phyloP scores from a whole-genome alignment of 2,797 vertebrate genomes.

The Sebastolobus alascanus region DNA sequence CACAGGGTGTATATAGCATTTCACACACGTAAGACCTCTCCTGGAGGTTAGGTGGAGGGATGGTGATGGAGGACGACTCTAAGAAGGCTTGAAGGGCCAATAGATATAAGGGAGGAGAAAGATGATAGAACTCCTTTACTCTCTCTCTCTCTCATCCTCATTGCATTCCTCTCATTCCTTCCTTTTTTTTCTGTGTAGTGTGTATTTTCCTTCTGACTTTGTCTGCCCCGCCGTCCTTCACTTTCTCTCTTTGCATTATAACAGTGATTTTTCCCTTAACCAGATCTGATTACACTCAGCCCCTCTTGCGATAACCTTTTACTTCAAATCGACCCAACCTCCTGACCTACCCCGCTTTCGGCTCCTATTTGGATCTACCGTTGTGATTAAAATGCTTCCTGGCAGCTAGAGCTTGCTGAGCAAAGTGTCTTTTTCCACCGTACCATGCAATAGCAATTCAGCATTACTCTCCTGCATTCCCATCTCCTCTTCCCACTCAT shows the following conservation, averaged over 20 bases:
- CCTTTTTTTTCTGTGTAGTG: neutral
- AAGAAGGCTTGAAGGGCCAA: slow-evolving; percentile 39
- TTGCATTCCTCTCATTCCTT: neutral
- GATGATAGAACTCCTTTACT: slow-evolving; percentile 17
- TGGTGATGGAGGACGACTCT: slow-evolving; percentile 37
- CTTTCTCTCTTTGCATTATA: slow-evolving; percentile 53
- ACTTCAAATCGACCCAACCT: slow-evolving; percentile 80
- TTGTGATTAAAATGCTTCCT: slow-evolving; percentile 83
- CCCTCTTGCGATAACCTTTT: slow-evolving; percentile 80
- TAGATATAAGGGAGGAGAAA: slow-evolving; percentile 21
- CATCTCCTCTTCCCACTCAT: slow-evolving; percentile 54
- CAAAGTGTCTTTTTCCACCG: slow-evolving; percentile 70
- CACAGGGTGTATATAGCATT: slow-evolving; percentile 15
- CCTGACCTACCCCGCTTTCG: slow-evolving; percentile 77
- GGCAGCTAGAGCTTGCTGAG: slow-evolving; percentile 76
- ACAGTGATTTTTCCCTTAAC: slow-evolving; percentile 71
- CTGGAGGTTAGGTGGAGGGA: slow-evolving; percentile 17
- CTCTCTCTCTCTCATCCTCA: slow-evolving; percentile 1
- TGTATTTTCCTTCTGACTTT: slow-evolving; percentile 53
- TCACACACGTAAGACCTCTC: slow-evolving; percentile 22
- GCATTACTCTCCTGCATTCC: slow-evolving; percentile 64
- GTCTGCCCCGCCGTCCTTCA: slow-evolving; percentile 54
- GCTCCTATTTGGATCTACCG: slow-evolving; percentile 79
- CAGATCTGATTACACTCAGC: slow-evolving; percentile 76
- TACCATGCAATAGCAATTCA: slow-evolving; percentile 71